Evolutionary conservation across 2,797 vertebrate genomes (phyloP).

Genomic region (Premnoplex brunnescens): DNA sequence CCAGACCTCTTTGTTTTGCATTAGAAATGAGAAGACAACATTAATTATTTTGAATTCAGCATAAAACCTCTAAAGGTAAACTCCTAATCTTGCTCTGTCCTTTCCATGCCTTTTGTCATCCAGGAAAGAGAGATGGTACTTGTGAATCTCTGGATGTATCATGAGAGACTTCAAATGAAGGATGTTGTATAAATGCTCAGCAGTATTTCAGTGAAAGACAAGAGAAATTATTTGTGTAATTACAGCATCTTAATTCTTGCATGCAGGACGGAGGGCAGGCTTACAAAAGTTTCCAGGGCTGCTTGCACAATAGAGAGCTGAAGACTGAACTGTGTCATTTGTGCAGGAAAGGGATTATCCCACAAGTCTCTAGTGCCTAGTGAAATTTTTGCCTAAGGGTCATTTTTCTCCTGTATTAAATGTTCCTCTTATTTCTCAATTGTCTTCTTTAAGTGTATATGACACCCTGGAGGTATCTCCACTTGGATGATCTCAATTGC

Average conservation of each 20-base stretch:
- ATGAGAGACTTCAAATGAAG: neutral
- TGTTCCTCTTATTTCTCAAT: constrained; percentile 1
- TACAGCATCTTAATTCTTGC: neutral
- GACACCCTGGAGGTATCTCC: neutral
- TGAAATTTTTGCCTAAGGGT: constrained; percentile 31
- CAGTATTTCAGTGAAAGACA: neutral
- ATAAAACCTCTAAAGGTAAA: neutral
- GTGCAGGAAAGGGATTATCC: neutral
- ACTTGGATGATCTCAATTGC: neutral
- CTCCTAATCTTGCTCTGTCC: neutral
- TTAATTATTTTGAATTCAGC: neutral
- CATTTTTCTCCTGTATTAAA: constrained; percentile 7
- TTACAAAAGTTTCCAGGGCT: neutral
- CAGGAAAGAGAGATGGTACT: neutral
- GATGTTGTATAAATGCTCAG: neutral
- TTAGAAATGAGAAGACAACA: neutral
- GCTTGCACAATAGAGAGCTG: neutral
- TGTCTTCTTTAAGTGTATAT: neutral
- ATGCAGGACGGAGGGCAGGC: neutral
- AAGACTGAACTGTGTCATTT: neutral
- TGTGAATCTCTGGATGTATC: neutral
- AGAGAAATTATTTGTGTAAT: neutral
- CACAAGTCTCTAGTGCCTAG: neutral
- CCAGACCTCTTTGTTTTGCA: neutral
- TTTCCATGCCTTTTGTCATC: neutral